Evolutionary conservation across 2,113 vertebrate genomes (phyloP), one percentile per base, ranked within the genome.

Genomic region (Noturus placidus): DNA sequence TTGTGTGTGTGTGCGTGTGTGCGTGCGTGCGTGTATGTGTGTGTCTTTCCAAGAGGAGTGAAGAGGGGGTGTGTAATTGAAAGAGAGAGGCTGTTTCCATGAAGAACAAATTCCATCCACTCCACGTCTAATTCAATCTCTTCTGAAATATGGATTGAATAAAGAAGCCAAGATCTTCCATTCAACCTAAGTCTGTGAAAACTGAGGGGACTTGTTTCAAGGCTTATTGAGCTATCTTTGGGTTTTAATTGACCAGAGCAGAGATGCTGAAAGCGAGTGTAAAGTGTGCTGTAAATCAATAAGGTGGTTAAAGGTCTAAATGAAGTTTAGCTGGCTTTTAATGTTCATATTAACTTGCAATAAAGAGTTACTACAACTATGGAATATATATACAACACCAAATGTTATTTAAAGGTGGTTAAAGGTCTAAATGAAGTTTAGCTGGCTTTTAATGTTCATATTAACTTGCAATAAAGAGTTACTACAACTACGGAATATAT

Each of bases 41-140:
- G 59, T 67, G 78, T 27, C 19, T 78, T 85, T 85, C 61, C 67
- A 30, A 35, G 69, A 54, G 25, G 33, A 89, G 42, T 80, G 80
- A 77, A 89, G 81, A 86, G 67, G 38, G 59, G 65, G 38, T 82
- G 85, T 54, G 79, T 82, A 85, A 89, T 76, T 82, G 83, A 82
- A 85, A 89, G 84, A 50, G 50, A 65, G 59, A 87, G 33, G 70
- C 67, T 9, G 19, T 89, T 87, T 82, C 65, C 86, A 82, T 67
- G 52, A 84, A 85, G 83, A 90, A 70, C n/a, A 35, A 74, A 83
- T 86, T 79, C 59, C 84, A 87, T 80, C 50, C 61, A 70, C 83
- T 86, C 17, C 11, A 86, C 38, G 50, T 87, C 88, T 78, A 70
- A 86, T 86, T 90, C 89, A 90, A 83, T 88, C 35, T 38, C 2